These are phyloP conservation scores for Papilio dardanus DNA, from an alignment of 1,140 invertebrate species.

Conservation along the genomic window DNA sequence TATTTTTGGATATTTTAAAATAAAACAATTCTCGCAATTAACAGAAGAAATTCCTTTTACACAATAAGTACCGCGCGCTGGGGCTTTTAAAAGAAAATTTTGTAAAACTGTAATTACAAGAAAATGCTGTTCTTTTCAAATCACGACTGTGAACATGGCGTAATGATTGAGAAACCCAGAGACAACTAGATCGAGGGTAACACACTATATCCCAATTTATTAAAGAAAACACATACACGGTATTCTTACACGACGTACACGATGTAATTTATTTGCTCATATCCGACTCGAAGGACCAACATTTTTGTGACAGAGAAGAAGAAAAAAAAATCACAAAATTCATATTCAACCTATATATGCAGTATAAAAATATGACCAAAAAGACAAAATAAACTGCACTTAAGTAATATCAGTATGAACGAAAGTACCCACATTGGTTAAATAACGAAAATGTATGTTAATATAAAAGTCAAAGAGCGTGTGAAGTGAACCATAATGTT, in stretches of 20 bases:
- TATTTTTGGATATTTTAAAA: background rate
- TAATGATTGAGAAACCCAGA: too few relatives aligned
- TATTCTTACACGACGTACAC: background rate
- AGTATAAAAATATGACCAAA: too few relatives aligned
- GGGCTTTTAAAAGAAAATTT: constrained; percentile 6
- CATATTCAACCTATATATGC: too few relatives aligned
- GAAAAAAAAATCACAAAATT: too few relatives aligned
- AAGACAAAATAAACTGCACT: too few relatives aligned
- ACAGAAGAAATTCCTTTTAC: background rate
- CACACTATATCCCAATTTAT: background rate
- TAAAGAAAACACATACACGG: background rate
- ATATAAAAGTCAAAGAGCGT: too few relatives aligned
- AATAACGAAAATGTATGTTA: too few relatives aligned
- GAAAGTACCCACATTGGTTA: too few relatives aligned
- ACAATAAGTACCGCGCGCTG: background rate
- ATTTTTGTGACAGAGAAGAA: background rate
- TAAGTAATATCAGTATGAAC: too few relatives aligned
- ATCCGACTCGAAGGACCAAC: background rate
- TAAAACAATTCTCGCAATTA: constrained; percentile 16
- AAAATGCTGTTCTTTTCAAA: background rate
- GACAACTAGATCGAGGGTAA: too few relatives aligned
- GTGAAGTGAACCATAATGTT: too few relatives aligned
- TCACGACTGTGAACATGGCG: too few relatives aligned
- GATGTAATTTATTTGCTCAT: background rate
- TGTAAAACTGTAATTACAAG: background rate